phyloP scores from a whole-genome alignment of 2,888 invertebrate genomes.

The Amblyteles armatorius region DNA sequence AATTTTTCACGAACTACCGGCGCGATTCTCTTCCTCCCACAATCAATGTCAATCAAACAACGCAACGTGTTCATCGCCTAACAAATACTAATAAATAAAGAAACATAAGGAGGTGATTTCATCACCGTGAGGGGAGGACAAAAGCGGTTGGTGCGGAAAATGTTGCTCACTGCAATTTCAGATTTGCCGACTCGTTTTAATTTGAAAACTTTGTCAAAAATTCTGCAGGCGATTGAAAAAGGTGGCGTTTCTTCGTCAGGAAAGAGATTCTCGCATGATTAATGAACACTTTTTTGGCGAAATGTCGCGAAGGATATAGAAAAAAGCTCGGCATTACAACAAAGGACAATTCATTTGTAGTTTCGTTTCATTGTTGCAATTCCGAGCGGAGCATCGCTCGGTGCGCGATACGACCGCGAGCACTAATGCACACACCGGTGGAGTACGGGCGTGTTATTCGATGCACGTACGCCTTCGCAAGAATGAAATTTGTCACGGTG shows the following conservation, averaged over 20 bases:
- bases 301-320: not conserved
- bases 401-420: not conserved
- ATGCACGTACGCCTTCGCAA: slow-evolving; percentile 75
- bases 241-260: not conserved
- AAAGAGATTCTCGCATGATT: not conserved
- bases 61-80: not conserved
- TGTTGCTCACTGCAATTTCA: too few relatives aligned
- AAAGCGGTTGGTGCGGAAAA: too few relatives aligned
- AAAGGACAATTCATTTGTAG: not conserved
- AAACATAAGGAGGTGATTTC: too few relatives aligned
- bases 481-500: slow-evolving; percentile 78
- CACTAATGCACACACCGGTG: not conserved
- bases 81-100: too few relatives aligned
- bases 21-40: not conserved
- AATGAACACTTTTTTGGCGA: not conserved
- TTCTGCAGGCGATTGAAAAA: too few relatives aligned
- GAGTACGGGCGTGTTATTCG: slow-evolving; percentile 69
- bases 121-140: too few relatives aligned
- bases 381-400: not conserved
- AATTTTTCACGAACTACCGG: not conserved
- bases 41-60: not conserved
- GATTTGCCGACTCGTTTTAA: too few relatives aligned
- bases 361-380: not conserved
- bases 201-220: too few relatives aligned
- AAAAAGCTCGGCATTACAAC: not conserved